A percentile compares a stretch with the other conserved stretches of the same genome.
phyloP scores from a whole-genome alignment of 2,797 vertebrate species.

The Muscicapa striata region DNA sequence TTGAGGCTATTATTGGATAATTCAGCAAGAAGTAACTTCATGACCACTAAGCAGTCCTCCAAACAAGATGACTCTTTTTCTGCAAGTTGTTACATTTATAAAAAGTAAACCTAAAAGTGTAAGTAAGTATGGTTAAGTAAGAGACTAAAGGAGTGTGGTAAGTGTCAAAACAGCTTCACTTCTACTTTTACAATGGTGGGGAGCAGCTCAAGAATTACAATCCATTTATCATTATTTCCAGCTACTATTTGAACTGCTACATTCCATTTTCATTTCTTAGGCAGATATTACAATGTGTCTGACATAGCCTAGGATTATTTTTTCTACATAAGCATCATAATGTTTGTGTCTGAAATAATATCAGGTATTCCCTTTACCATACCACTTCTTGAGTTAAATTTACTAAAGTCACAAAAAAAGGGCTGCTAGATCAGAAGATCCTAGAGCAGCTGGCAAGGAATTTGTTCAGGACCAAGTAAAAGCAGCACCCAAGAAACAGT shows the following conservation, averaged over 20 bases:
- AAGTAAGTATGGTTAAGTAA: background rate
- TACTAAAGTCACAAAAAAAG: background rate
- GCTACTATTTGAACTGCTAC: background rate
- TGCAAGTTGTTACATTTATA: background rate
- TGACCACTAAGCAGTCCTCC: background rate
- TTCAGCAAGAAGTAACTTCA: background rate
- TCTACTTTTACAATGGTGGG: background rate
- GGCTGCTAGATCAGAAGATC: background rate
- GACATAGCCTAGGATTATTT: background rate
- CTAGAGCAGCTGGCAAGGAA: background rate
- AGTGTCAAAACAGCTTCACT: background rate
- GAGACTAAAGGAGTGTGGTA: background rate
- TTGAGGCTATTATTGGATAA: background rate
- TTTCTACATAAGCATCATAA: background rate
- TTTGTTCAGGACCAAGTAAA: background rate
- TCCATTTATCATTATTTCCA: background rate
- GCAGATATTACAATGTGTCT: background rate
- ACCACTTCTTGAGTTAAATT: background rate
- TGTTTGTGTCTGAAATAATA: background rate
- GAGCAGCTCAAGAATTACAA: background rate
- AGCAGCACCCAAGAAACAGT: background rate
- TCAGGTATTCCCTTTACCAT: background rate
- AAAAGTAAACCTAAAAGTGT: background rate
- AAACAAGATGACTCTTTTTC: background rate
- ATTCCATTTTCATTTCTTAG: background rate